Base-by-base conservation (phyloP, 2,888 invertebrate genomes). In the Parasteatoda lunata region DNA sequence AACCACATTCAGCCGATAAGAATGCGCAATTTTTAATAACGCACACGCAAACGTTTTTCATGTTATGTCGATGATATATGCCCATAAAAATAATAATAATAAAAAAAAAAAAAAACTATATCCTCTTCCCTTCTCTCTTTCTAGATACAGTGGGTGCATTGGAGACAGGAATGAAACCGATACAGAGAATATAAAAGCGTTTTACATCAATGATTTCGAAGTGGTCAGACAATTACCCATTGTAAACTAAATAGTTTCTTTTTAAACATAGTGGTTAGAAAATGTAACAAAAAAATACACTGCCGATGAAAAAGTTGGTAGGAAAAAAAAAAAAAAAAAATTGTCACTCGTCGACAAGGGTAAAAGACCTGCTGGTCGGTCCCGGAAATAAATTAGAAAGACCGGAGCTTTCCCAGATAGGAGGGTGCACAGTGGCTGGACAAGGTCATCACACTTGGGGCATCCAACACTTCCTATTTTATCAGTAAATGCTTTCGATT, bases 381-480 rank as follows among this genome's bases (percentile, higher is more conserved):
- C 71, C 83, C 77, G 83, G 83, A 84, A 84, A 70, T 70, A 66
- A 84, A 84, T 84, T 84, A 77, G 83, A 70, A 52, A 54, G 48
- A 75, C 69, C 81, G 81, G 75, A 49, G 47, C 49, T 54, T 65
- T 79, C 49, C 49, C 71, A 49, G 30, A n/a, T 59, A 59, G 69
- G 15, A 66, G 51, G 72, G 77, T 77, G 68, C 64, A 49, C 75
- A 52, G 66, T 75, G 71, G 71, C n/a, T 84, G 77, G 83, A 84
- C 83, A 84, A 84, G 83, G 83, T 84, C 83, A 84, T 77, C 83
- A 84, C 66, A 72, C 83, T 65, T 51, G n/a, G 83, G 83, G 77
- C 83, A 84, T 77, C 77, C 72, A 84, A 15, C 83, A 77, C 83
- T 84, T 84, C 83, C 83, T 84, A 84, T 65, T 77, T 48, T 45